phyloP scores from a whole-genome alignment of 64 coral and sea anemone genomes.

The Porites australiensis region DNA sequence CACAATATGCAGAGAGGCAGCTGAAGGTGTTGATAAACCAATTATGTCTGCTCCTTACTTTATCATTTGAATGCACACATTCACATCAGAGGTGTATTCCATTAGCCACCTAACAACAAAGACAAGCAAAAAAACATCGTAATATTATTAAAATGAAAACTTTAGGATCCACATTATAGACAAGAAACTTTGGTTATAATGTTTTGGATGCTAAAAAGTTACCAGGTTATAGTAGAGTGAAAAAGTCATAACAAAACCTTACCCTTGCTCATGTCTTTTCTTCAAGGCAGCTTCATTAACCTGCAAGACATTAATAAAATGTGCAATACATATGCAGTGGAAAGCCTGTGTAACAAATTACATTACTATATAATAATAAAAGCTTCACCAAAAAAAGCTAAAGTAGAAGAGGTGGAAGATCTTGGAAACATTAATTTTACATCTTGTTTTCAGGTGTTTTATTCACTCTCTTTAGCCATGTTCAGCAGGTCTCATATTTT shows the following conservation, averaged over 20 bases:
- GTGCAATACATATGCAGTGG: too few species aligned
- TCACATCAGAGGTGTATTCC: slow-evolving; percentile 82
- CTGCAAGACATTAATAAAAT: slow-evolving; percentile 11
- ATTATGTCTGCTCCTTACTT: slow-evolving; percentile 36
- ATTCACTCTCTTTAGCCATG: too few species aligned
- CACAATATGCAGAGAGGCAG: too few species aligned
- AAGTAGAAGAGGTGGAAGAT: too few species aligned
- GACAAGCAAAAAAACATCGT: not conserved
- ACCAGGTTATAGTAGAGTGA: too few species aligned
- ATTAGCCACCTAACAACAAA: slow-evolving; percentile 78
- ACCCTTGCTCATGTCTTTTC: slow-evolving; percentile 95
- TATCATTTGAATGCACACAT: slow-evolving; percentile 83
- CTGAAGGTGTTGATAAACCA: too few species aligned
- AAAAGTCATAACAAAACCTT: not conserved
- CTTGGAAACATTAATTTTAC: too few species aligned
- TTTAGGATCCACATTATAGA: not conserved
- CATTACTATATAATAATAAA: too few species aligned
- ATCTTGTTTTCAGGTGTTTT: too few species aligned
- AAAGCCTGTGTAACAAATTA: too few species aligned
- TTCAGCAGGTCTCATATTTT: too few species aligned
- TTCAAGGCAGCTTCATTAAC: slow-evolving; percentile 82
- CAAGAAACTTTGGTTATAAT: not conserved
- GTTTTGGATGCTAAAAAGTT: not conserved
- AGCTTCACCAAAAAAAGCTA: too few species aligned
- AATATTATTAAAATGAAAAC: not conserved